Evolutionary conservation across 2,888 invertebrate species (phyloP), one percentile per base, ranked within the genome.

Genomic region (Leptura quadrifasciata): DNA sequence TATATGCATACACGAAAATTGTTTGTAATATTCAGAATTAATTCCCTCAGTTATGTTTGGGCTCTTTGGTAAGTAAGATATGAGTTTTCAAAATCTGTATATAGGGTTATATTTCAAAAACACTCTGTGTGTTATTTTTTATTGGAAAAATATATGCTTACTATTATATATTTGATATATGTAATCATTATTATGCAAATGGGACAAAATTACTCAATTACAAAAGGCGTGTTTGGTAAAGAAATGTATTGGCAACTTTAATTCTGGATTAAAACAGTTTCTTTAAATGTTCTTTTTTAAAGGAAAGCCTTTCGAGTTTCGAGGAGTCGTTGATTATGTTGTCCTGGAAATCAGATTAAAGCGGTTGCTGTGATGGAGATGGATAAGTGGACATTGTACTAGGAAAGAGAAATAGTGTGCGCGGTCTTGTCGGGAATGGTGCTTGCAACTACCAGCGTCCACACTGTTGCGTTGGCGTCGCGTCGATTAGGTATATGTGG

Each of bases 371-470:
- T 72, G 79, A 79, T 75, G 75, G 72, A 77, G 79, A 79, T 77
- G 79, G 77, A 79, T 79, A 79, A 77, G 77, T 77, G 79, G 74
- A 79, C 79, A 77, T 79, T 79, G 79, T 76, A 58, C 64, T n/a
- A 35, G 64, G 58, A 47, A 47, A 55, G 73, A 73, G 67, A 61
- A 68, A 68, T 67, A 47, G 74, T 61, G 67, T 57, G 73, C n/a
- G 73, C 54, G 54, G 57, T 21, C 52, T 52, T n/a, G 58, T 24
- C 58, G 15, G 39, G n/a, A 52, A n/a, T 18, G 24, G 20, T 15
- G 5, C 54, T 3, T 54, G 24, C 27, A 17, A 17, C 5, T 54
- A 21, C 55, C 54, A 67, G 54, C n/a, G 31, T 35, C 63, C 39
- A 63, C 9, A 15, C 20, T 39, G 35, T 63, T 39, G 8, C 1